Conservation (phyloP, 2,888 invertebrate species). For the Gymnoscelis rufifasciata region DNA sequence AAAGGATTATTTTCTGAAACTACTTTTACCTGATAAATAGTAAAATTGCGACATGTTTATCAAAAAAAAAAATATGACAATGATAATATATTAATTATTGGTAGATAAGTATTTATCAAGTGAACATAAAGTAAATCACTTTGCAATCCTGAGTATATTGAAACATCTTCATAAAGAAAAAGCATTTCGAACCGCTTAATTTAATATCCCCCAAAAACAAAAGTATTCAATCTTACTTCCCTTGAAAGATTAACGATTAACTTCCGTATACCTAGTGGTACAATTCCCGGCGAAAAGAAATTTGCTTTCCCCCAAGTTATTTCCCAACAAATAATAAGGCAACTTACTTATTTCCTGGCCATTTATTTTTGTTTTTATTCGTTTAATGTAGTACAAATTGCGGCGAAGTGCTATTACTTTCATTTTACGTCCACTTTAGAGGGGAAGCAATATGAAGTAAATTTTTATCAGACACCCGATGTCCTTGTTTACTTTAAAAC, state of each 20-base stretch:
- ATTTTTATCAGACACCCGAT: too few relatives aligned
- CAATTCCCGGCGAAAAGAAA: conserved; percentile 3
- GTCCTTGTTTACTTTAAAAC: too few relatives aligned
- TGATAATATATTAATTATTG: too few relatives aligned
- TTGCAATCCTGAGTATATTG: too few relatives aligned
- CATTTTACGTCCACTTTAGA: background rate
- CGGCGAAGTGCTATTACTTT: conserved; percentile 20
- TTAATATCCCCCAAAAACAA: conserved; percentile 8
- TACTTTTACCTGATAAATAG: too few relatives aligned
- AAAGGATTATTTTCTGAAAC: too few relatives aligned
- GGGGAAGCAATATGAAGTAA: too few relatives aligned
- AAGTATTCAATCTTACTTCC: conserved; percentile 2
- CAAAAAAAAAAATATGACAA: too few relatives aligned
- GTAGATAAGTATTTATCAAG: too few relatives aligned
- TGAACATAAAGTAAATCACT: too few relatives aligned
- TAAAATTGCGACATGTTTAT: too few relatives aligned
- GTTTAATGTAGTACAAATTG: conserved; percentile 25
- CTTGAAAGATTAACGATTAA: conserved; percentile 13
- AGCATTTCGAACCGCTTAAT: background rate
- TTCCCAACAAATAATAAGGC: conserved; percentile 25
- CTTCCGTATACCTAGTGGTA: conserved; percentile 7
- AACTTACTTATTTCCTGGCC: conserved; percentile 35
- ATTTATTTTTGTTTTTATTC: conserved; percentile 32
- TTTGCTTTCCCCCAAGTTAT: conserved; percentile 10
- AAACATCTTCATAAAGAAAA: too few relatives aligned